Percentiles rank a stretch among this genome's conserved stretches.
phyloP scores from a whole-genome alignment of 1,140 invertebrate species.

The Drosophila trapezifrons region DNA sequence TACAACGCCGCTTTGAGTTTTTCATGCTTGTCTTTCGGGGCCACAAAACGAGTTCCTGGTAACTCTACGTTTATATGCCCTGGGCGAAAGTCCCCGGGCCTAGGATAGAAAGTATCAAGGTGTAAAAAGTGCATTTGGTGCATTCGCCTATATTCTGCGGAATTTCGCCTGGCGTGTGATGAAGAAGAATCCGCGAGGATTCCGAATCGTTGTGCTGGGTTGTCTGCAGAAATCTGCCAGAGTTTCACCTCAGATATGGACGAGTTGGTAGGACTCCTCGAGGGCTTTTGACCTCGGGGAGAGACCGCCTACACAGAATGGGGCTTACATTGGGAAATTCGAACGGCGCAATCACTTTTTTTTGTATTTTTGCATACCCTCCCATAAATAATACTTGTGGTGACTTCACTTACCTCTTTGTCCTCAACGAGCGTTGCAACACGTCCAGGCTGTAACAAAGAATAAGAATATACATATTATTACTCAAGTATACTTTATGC shows the following conservation, averaged over 20 bases:
- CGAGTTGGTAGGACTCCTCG: conserved; percentile 53
- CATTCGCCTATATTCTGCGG: conserved; percentile 78
- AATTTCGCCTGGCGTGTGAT: conserved; percentile 70
- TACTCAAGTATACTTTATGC: conserved; percentile 24
- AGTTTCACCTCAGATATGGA: conserved; percentile 72
- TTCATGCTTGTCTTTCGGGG: conserved; percentile 83
- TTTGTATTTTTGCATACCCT: neutral
- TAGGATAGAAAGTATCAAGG: conserved; percentile 83
- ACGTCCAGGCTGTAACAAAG: conserved; percentile 89
- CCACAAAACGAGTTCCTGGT: conserved; percentile 83
- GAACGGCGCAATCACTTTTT: conserved; percentile 32
- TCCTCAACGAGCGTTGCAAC: conserved; percentile 91
- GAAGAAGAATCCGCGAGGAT: conserved; percentile 51
- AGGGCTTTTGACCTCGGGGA: neutral
- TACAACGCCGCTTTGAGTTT: conserved; percentile 64
- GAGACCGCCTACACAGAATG: conserved; percentile 68
- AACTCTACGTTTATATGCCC: conserved; percentile 64
- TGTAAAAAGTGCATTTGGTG: conserved; percentile 51
- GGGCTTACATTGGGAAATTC: conserved; percentile 82
- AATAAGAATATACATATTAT: conserved; percentile 36
- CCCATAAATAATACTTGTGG: conserved; percentile 7
- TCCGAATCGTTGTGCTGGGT: conserved; percentile 62
- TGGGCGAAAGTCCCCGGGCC: conserved; percentile 84
- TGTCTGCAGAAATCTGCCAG: conserved; percentile 83
- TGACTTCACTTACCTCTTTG: conserved; percentile 86